Evolutionary conservation across 2,113 vertebrate genomes (phyloP).

Genomic region (Chunga burmeisteri): DNA sequence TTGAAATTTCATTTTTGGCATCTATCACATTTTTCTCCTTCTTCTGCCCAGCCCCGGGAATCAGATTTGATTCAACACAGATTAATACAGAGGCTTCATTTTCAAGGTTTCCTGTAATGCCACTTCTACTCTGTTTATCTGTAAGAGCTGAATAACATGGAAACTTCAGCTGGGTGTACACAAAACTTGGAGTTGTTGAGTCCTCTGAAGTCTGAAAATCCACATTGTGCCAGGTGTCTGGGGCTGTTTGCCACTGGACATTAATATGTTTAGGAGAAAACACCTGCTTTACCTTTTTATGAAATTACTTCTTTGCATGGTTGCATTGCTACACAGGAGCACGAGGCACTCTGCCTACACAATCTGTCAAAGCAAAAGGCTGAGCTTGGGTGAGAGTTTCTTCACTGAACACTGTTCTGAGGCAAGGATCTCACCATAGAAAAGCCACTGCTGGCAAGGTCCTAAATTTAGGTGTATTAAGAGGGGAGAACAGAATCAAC

Average conservation of each 20-base stretch:
- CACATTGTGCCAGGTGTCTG: fast-evolving
- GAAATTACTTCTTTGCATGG: neutral
- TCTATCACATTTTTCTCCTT: neutral
- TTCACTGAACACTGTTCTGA: neutral
- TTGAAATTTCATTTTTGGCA: neutral
- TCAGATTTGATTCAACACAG: neutral
- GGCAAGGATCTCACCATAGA: neutral
- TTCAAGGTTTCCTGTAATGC: neutral
- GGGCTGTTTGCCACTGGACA: neutral
- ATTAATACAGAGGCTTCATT: neutral
- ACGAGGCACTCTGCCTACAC: neutral
- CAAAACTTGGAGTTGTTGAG: neutral
- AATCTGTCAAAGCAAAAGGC: neutral
- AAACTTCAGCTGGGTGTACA: neutral
- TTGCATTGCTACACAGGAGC: neutral
- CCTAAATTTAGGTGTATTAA: neutral
- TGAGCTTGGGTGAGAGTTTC: neutral
- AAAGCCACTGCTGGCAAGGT: neutral
- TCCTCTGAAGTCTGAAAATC: neutral
- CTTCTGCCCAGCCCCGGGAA: neutral
- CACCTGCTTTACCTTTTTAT: neutral
- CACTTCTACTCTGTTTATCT: neutral
- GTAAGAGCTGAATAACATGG: neutral
- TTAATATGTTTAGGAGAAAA: neutral
- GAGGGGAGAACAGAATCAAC: neutral